Base-by-base conservation (phyloP, 2,888 invertebrate genomes). In the Cyclophora albipunctata region DNA sequence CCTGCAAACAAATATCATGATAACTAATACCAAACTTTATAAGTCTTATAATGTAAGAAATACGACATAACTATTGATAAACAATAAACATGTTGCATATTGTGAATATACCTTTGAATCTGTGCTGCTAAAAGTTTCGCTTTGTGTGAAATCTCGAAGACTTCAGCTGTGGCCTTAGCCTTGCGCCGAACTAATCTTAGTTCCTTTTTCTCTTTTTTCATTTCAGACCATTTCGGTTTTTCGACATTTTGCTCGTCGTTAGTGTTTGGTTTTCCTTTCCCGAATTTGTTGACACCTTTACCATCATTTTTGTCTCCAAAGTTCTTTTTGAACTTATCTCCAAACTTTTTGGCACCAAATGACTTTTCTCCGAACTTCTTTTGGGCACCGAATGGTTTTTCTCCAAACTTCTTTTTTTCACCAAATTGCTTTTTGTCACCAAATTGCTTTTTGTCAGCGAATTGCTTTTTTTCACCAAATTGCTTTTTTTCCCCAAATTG, bases 131-230 rank as follows among this genome's bases (percentile, higher is more conserved):
- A 60, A 41, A 84, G 55, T 53, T 87, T 88, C 0, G 88, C 87
- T 59, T 87, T 87, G 49, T 86, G 81, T 43, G 87, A 84, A 35
- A 85, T 69, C 59, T 86, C 87, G 69, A 87, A 87, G 42, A 87
- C 76, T 63, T 85, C 84, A 34, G 75, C 81, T 4, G 80, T 79
- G 1, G 81, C 82, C 59, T 90, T 90, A 34, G 92, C 91, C 70
- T 92, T 93, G 34, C 93, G 89, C 47, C 94, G 90, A 46, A 90
- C 90, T 33, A 91, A 66, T 55, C 91, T 91, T 2, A 95, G 75
- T 57, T 93, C 91, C 64, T 94, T 95, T 67, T 93, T 94, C 54
- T 94, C 91, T 65, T 93, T 91, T 66, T 94, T 95, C 74, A 93
- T 91, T 70, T 93, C 92, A 6, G 90, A 84, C 95, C 95, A 95